Conservation (phyloP, 2,888 invertebrate species). For the Nebria salina region DNA sequence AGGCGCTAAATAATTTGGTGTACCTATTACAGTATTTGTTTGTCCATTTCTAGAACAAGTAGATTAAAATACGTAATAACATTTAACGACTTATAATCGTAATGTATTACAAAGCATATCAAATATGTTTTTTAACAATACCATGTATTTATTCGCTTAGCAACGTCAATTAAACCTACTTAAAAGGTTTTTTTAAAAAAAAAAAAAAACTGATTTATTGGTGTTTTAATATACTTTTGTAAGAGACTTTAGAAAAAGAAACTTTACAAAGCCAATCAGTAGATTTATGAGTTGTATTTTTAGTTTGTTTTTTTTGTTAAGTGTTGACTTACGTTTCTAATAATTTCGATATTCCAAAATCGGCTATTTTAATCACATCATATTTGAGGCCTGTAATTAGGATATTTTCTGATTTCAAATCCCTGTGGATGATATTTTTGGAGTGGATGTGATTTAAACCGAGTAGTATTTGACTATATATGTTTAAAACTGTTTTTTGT, state of each 20-base stretch:
- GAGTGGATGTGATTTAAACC: conserved; percentile 84
- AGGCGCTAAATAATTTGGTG: conserved; percentile 86
- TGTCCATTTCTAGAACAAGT: conserved; percentile 66
- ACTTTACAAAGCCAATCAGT: too few species aligned
- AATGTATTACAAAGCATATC: too few species aligned
- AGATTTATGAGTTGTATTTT: too few species aligned
- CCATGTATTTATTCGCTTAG: too few species aligned
- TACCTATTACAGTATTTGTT: conserved; percentile 76
- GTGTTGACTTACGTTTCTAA: conserved; percentile 57
- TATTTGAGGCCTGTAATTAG: conserved; percentile 75
- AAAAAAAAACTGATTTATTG: too few species aligned
- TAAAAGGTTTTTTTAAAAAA: too few species aligned
- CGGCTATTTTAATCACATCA: conserved; percentile 80
- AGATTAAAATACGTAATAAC: conserved; percentile 2
- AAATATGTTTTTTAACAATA: too few species aligned
- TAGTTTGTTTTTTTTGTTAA: background rate
- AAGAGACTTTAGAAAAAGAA: too few species aligned
- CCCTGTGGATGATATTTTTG: conserved; percentile 81
- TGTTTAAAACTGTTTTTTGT: conserved; percentile 74
- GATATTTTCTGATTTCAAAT: conserved; percentile 87
- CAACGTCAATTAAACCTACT: too few species aligned
- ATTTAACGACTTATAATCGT: too few species aligned
- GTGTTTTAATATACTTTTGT: too few species aligned
- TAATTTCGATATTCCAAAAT: conserved; percentile 86
- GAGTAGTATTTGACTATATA: conserved; percentile 77